These are phyloP conservation scores for Homarus americanus DNA, from an alignment of 1,140 invertebrate genomes.

Conservation along the genomic window DNA sequence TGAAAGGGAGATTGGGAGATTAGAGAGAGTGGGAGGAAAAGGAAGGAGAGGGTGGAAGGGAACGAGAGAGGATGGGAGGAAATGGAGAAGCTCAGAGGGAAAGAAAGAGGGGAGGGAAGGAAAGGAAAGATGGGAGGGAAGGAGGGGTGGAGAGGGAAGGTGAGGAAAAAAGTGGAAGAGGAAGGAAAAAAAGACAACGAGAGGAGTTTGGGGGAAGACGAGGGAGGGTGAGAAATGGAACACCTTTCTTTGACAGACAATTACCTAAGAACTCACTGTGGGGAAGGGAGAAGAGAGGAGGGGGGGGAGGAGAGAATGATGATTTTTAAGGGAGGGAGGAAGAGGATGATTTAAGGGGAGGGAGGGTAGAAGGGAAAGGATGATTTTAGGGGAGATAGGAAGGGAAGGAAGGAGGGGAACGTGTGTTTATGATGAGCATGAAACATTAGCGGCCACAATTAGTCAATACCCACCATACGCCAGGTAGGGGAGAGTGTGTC, in stretches of 20 bases:
- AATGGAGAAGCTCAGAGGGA: no score
- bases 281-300: not conserved
- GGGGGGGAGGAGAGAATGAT: not conserved
- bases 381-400: no score
- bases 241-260: no score
- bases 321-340: not conserved
- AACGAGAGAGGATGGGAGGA: not conserved
- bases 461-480: not conserved
- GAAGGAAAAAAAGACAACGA: not conserved
- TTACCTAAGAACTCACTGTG: no score
- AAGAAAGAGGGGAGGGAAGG: not conserved
- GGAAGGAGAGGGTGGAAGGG: not conserved
- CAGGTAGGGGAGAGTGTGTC: not conserved
- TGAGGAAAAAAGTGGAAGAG: not conserved
- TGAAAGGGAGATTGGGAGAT: not conserved
- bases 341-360: not conserved
- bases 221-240: no score
- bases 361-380: not conserved
- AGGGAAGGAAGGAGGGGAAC: not conserved
- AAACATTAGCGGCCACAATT: conserved; percentile 29
- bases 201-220: no score
- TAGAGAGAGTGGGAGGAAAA: not conserved
- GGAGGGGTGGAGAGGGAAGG: not conserved
- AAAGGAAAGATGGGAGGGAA: not conserved
- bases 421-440: conserved; percentile 30